These are phyloP conservation scores for Didymodactylos carnosus DNA, from an alignment of 2,888 invertebrate species.

Conservation along the genomic window DNA sequence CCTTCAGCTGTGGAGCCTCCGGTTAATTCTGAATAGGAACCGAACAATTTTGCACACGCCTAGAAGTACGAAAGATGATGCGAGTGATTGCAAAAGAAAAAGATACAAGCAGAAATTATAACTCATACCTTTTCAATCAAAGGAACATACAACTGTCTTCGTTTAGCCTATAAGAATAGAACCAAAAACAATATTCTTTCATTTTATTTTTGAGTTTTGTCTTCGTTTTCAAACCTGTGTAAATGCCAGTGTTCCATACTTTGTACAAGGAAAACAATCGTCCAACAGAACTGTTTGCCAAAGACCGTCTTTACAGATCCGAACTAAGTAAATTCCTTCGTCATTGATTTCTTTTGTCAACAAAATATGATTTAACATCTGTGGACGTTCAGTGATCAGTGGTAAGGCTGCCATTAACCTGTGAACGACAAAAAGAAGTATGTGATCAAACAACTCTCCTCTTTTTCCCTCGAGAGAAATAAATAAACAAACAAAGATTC, in stretches of 20 bases:
- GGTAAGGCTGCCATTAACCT: conserved; percentile 1
- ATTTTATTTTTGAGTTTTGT: too few species aligned
- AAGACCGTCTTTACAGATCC: conserved; percentile 78
- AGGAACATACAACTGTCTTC: conserved; percentile 73
- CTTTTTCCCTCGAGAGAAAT: too few species aligned
- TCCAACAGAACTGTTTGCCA: conserved; percentile 90
- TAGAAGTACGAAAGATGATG: too few species aligned
- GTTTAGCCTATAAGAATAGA: too few species aligned
- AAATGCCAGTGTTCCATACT: conserved; percentile 69
- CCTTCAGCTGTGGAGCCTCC: conserved; percentile 13
- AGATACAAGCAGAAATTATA: too few species aligned
- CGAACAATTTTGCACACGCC: conserved; percentile 17
- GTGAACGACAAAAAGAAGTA: too few species aligned
- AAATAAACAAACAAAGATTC: too few species aligned
- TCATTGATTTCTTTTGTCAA: conserved; percentile 2
- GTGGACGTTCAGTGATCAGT: conserved; percentile 7
- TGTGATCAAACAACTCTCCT: too few species aligned
- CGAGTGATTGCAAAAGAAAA: too few species aligned
- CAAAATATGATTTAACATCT: conserved; percentile 6
- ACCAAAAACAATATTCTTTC: too few species aligned
- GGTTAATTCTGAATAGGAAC: conserved; percentile 10
- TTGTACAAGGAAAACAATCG: conserved; percentile 82
- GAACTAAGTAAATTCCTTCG: conserved; percentile 38
- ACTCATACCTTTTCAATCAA: conserved; percentile 14
- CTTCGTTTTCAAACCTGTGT: too few species aligned